A percentile compares a stretch with the other conserved stretches of the same genome.
Conservation (phyloP, 2,797 vertebrate genomes). For the Varecia variegata region DNA sequence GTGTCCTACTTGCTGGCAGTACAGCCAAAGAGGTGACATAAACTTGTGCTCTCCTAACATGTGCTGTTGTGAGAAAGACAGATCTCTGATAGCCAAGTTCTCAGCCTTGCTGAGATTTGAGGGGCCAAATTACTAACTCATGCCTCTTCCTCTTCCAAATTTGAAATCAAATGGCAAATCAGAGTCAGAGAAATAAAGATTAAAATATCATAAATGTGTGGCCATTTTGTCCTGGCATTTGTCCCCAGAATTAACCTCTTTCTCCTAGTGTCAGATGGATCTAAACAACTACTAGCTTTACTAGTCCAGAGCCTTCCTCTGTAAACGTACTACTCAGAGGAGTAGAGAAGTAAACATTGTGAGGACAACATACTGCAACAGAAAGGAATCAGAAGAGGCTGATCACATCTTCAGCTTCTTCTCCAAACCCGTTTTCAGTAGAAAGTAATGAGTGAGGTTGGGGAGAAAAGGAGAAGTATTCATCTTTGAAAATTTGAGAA, state of each 20-base stretch:
- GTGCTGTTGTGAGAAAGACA: neutral
- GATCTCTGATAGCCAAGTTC: neutral
- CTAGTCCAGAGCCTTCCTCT: rapidly evolving
- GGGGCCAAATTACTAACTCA: neutral
- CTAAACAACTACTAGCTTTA: neutral
- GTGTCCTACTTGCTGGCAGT: neutral
- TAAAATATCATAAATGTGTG: neutral
- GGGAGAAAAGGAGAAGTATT: neutral
- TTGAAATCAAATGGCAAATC: neutral
- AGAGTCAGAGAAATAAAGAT: neutral
- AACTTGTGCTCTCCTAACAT: neutral
- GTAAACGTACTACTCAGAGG: rapidly evolving
- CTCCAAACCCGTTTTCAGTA: neutral
- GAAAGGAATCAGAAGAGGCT: neutral
- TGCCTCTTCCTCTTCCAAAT: neutral
- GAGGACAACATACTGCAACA: neutral
- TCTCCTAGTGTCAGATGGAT: neutral
- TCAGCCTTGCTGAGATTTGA: neutral
- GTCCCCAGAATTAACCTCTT: neutral
- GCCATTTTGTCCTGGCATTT: neutral
- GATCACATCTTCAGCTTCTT: neutral
- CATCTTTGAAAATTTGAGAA: neutral
- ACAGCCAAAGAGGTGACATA: neutral
- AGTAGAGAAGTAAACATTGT: neutral
- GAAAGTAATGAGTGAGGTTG: neutral